These are phyloP conservation scores for Uloborus plumipes DNA, from an alignment of 2,888 invertebrate species.

Conservation along the genomic window DNA sequence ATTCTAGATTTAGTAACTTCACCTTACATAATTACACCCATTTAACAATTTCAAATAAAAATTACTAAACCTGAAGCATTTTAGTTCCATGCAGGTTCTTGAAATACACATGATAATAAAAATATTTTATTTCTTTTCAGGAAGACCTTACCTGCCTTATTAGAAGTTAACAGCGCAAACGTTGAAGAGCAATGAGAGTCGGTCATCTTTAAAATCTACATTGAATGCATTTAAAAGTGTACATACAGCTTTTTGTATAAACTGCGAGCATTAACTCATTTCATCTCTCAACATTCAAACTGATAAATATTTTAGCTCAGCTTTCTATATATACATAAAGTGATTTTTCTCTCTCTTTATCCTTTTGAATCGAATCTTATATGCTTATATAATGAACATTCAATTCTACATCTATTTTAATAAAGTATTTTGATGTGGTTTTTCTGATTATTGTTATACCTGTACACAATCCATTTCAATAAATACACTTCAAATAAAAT, in stretches of 20 bases:
- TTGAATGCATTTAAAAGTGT: not conserved
- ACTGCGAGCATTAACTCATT: slow-evolving; percentile 13
- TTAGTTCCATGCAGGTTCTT: too few species aligned
- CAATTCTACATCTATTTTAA: slow-evolving; percentile 26
- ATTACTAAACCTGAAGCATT: not conserved
- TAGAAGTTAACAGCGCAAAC: slow-evolving; percentile 40
- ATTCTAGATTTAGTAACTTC: too few species aligned
- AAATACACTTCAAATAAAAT: too few species aligned
- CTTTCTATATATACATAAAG: slow-evolving; percentile 33
- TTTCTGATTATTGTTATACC: not conserved
- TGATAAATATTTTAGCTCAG: slow-evolving; percentile 22
- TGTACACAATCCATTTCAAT: too few species aligned
- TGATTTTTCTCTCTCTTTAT: slow-evolving; percentile 25
- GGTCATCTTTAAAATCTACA: not conserved
- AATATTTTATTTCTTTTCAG: slow-evolving; percentile 18
- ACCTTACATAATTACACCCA: too few species aligned
- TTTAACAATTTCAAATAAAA: not conserved
- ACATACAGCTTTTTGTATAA: slow-evolving; percentile 33
- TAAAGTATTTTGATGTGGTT: slow-evolving; percentile 22
- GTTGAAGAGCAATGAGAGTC: slow-evolving; percentile 44
- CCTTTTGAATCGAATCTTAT: slow-evolving; percentile 30
- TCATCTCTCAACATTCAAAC: slow-evolving; percentile 15
- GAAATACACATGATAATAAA: not conserved
- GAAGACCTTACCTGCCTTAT: slow-evolving; percentile 53
- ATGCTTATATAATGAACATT: slow-evolving; percentile 4